These are phyloP conservation scores for Alfaro cultratus DNA, from an alignment of 2,797 vertebrate species.

Conservation along the genomic window DNA sequence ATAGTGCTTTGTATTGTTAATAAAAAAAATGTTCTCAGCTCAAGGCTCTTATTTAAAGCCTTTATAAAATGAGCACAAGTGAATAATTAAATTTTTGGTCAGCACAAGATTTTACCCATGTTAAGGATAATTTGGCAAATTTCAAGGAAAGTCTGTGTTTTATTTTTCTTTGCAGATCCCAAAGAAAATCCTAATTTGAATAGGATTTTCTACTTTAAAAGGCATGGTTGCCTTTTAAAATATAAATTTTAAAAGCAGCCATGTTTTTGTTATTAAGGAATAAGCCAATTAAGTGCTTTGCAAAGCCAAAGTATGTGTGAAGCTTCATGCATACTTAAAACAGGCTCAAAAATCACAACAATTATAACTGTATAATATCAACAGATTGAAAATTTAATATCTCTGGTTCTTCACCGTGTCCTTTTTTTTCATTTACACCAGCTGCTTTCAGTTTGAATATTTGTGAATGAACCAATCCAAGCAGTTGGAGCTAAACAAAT, in stretches of 20 bases:
- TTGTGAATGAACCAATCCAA: conserved; percentile 7
- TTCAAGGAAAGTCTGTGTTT: conserved; percentile 6
- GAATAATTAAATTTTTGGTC: conserved; percentile 34
- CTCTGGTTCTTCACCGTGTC: conserved; percentile 24
- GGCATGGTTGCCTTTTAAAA: too few species aligned
- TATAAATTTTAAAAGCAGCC: not conserved
- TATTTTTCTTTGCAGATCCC: conserved; percentile 10
- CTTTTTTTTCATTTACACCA: conserved; percentile 6
- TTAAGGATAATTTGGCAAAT: conserved; percentile 39
- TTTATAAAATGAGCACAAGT: conserved; percentile 26
- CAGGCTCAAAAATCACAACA: conserved; percentile 35
- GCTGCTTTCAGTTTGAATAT: conserved; percentile 27
- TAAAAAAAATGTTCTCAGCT: conserved; percentile 15
- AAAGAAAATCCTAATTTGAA: not conserved
- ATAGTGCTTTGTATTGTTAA: conserved; percentile 2
- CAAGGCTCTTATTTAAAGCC: conserved; percentile 32
- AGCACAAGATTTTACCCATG: conserved; percentile 24
- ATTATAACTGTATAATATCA: conserved; percentile 26
- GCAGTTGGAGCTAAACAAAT: conserved; percentile 20
- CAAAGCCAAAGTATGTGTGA: conserved; percentile 22
- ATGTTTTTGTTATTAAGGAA: conserved; percentile 9
- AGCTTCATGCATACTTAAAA: conserved; percentile 26
- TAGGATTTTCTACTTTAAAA: not conserved
- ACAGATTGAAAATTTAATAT: conserved; percentile 48
- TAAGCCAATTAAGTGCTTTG: conserved; percentile 11